Evolutionary conservation across 2,113 vertebrate genomes (phyloP).

Genomic region (Corydoras sp.): DNA sequence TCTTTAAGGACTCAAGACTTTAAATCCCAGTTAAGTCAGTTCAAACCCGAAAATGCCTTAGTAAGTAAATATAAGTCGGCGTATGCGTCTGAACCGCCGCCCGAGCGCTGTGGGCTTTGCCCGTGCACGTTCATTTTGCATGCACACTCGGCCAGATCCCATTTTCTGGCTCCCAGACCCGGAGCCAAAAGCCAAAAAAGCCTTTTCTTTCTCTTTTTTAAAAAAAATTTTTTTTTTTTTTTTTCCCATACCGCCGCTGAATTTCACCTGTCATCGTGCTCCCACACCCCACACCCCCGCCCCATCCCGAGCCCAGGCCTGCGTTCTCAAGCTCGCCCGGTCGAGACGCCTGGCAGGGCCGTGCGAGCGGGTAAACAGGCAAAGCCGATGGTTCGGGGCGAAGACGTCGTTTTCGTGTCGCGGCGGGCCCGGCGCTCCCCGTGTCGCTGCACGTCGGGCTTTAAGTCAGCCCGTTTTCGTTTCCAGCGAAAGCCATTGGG

Average conservation of each 20-base stretch:
- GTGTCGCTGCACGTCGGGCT: constrained; percentile 60
- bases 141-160: background rate
- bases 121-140: background rate
- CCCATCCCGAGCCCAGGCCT: constrained; percentile 38
- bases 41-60: no score
- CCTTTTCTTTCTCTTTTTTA: constrained; percentile 11
- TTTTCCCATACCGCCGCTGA: constrained; percentile 45
- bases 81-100: no score
- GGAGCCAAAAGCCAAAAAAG: constrained; percentile 36
- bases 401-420: constrained; percentile 53
- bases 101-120: no score
- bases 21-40: no score
- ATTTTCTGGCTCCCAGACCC: background rate
- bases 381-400: constrained; percentile 45
- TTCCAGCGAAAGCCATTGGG: constrained; percentile 14
- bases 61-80: no score
- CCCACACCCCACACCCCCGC: constrained; percentile 1
- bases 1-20: no score
- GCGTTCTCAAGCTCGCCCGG: background rate
- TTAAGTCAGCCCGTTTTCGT: constrained; percentile 18
- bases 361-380: constrained; percentile 45
- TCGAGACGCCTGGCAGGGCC: constrained; percentile 26
- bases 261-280: constrained; percentile 38
- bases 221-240: constrained; percentile 33
- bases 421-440: constrained; percentile 50